These are phyloP conservation scores for Choristoneura rosaceana DNA, from an alignment of 2,888 invertebrate genomes.

Conservation along the genomic window DNA sequence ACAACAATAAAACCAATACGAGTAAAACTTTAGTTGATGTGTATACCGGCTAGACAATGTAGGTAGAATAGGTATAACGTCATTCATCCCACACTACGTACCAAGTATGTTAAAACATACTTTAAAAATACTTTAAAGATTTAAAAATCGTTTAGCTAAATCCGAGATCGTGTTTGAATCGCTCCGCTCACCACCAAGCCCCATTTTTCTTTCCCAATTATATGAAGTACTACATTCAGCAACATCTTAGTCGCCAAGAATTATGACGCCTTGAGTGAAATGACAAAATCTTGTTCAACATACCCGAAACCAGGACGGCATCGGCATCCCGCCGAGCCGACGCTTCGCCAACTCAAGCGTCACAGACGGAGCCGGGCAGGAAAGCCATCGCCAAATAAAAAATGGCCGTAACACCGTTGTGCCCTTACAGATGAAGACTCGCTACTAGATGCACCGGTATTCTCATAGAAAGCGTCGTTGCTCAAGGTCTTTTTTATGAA, in stretches of 20 bases:
- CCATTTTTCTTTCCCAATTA: conserved; percentile 45
- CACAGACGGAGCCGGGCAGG: conserved; percentile 55
- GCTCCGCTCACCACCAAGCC: conserved; percentile 46
- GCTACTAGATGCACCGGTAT: conserved; percentile 67
- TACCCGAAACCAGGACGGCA: conserved; percentile 80
- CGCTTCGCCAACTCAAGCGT: conserved; percentile 71
- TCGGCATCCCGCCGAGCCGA: conserved; percentile 65
- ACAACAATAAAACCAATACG: too few relatives aligned
- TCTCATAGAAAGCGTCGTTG: conserved; percentile 68
- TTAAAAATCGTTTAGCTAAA: conserved; percentile 14
- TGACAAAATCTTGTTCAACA: conserved; percentile 59
- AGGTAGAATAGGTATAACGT: conserved; percentile 18
- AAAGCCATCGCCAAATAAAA: conserved; percentile 55
- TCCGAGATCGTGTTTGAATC: conserved; percentile 22
- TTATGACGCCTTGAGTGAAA: conserved; percentile 49
- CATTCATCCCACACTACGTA: neutral
- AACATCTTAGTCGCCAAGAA: conserved; percentile 55
- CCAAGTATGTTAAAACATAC: too few relatives aligned
- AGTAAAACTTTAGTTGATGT: neutral
- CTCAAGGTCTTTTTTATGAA: conserved; percentile 70
- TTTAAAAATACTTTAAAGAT: too few relatives aligned
- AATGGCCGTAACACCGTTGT: conserved; percentile 52
- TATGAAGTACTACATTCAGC: conserved; percentile 46
- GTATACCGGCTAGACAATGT: neutral
- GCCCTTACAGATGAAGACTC: conserved; percentile 68